phyloP scores from a whole-genome alignment of 2,797 vertebrate species.

The Staurois parvus region DNA sequence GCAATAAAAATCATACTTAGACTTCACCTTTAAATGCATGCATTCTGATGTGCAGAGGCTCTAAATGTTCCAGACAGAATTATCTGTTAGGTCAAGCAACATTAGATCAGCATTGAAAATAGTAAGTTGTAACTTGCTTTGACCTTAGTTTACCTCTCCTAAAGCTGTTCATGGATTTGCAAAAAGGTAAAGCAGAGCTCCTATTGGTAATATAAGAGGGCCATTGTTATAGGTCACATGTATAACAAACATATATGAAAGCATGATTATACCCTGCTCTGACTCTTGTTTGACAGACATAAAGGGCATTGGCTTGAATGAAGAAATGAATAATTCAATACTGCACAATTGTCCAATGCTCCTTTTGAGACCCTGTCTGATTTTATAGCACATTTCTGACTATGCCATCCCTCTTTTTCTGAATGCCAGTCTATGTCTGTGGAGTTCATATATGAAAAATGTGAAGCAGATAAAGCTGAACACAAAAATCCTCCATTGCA shows the following conservation, averaged over 20 bases:
- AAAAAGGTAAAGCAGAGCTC: background rate
- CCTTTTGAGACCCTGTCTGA: no score
- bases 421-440: no score
- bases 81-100: background rate
- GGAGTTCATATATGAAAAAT: no score
- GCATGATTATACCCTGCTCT: background rate
- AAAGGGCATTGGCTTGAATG: background rate
- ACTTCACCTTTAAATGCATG: background rate
- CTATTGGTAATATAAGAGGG: background rate
- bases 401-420: no score
- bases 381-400: no score
- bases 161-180: background rate
- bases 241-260: background rate
- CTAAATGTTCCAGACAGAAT: background rate
- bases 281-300: background rate
- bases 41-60: background rate
- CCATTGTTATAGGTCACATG: background rate
- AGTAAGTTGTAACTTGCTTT: background rate
- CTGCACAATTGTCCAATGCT: no score
- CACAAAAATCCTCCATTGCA: no score
- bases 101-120: background rate
- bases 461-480: no score
- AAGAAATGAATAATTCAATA: background rate
- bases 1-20: no score
- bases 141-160: slow-evolving; percentile 27